Conservation (phyloP, 2,888 invertebrate species). For the Labia minor region DNA sequence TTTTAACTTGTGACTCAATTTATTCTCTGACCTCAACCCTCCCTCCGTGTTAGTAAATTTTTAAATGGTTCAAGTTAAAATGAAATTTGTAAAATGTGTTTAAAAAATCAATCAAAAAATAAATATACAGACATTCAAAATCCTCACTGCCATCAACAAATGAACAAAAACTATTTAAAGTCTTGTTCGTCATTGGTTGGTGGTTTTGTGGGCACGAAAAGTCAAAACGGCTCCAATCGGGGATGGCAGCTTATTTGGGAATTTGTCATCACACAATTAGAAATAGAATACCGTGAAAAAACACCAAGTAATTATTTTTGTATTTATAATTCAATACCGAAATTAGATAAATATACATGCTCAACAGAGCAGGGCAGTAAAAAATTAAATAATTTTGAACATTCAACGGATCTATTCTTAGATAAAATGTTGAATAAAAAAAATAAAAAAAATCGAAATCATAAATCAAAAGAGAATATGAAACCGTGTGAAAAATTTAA, state of each 20-base stretch:
- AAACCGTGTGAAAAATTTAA: not conserved
- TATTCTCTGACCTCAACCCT: too few relatives aligned
- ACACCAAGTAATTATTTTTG: not conserved
- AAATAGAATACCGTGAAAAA: not conserved
- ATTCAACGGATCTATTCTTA: not conserved
- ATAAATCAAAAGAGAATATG: not conserved
- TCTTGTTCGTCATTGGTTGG: slow-evolving; percentile 19
- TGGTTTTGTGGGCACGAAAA: slow-evolving; percentile 24
- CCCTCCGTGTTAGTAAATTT: too few relatives aligned
- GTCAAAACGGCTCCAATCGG: slow-evolving; percentile 19
- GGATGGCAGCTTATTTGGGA: slow-evolving; percentile 21
- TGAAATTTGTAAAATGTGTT: not conserved
- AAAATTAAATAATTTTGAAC: not conserved
- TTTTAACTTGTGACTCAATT: not conserved
- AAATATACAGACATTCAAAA: too few relatives aligned
- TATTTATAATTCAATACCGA: not conserved
- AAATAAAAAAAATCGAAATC: not conserved
- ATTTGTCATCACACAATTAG: slow-evolving; percentile 20
- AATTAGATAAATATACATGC: not conserved
- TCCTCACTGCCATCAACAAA: too few relatives aligned
- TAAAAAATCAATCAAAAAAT: not conserved
- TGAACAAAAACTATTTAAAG: not conserved
- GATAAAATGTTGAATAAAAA: not conserved
- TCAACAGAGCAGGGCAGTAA: not conserved
- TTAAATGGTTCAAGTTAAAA: not conserved